These are phyloP conservation scores for Austrofundulus limnaeus DNA, from an alignment of 2,113 vertebrate genomes.

Conservation along the genomic window DNA sequence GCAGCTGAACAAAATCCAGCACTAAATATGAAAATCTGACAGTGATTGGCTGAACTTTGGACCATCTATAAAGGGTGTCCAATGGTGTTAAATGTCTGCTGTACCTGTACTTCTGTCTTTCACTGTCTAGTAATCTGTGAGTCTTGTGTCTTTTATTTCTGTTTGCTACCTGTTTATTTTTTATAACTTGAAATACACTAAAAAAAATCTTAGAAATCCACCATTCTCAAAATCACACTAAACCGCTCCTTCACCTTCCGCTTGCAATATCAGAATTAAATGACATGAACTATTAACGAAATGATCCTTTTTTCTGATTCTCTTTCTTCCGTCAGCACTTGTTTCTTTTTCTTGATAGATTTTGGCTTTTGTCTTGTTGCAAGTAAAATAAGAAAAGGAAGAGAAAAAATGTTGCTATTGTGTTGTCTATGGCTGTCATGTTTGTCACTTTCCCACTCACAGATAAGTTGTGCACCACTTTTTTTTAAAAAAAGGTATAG, in stretches of 20 bases:
- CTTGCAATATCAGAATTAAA: slow-evolving; percentile 31
- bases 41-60: slow-evolving; percentile 76
- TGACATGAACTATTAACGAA: slow-evolving; percentile 40
- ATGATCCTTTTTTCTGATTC: slow-evolving; percentile 56
- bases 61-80: slow-evolving; percentile 85
- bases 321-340: slow-evolving; percentile 63
- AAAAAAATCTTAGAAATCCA: slow-evolving; percentile 49
- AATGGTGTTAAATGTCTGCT: slow-evolving; percentile 74
- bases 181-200: slow-evolving; percentile 11
- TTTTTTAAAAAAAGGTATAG: slow-evolving; percentile 53
- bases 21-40: slow-evolving; percentile 55
- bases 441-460: slow-evolving; percentile 51
- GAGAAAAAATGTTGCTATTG: slow-evolving; percentile 35
- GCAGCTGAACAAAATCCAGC: slow-evolving; percentile 53
- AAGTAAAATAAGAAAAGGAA: slow-evolving; percentile 2
- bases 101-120: slow-evolving; percentile 61
- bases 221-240: slow-evolving; percentile 23
- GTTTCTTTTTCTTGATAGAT: slow-evolving; percentile 56
- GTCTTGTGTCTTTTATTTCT: slow-evolving; percentile 55
- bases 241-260: slow-evolving; percentile 44
- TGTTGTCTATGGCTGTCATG: slow-evolving; percentile 63
- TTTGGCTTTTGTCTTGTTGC: slow-evolving; percentile 50
- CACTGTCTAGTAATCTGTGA: slow-evolving; percentile 62
- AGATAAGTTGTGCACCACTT: slow-evolving; percentile 62
- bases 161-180: slow-evolving; percentile 51